Evolutionary conservation across 2,888 invertebrate species (phyloP), one percentile per base, ranked within the genome.

Genomic region (Opisthograptis luteolata): DNA sequence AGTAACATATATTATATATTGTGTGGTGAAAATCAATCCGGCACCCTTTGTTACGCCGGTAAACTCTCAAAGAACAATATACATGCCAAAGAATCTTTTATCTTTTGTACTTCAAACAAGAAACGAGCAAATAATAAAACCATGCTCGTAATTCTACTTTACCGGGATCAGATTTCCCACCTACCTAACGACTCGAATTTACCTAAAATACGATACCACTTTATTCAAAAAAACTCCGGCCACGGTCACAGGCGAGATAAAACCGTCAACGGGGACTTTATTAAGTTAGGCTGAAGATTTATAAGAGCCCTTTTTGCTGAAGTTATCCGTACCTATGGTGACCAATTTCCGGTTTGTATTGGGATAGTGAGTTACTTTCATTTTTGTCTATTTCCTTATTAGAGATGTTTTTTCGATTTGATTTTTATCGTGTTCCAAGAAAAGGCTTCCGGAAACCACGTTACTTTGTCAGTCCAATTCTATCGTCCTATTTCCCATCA

Each of bases 211-310:
- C 64, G 63, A 70, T 73, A 74, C 67, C 67, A 63, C 71, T 73
- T 70, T 74, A 73, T 74, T 76, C 70, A 76, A 76, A 81, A 75
- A 49, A 81, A 72, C 62, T 73, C 70, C 71, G 69, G 53, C 66
- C 62, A 70, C 68, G 74, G 76, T 76, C 75, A 70, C 71, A 74
- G 66, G 70, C 69, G 64, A 75, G 84, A 84, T 85, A 85, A 81
- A 84, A 73, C 75, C 75, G 76, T 84, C 86, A 82, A 77, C 82
- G 71, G 68, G 64, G 79, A 79, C 79, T 84, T 85, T 85, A 87
- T 87, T 87, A 87, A 84, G 79, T 84, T 79, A 73, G 69, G 73
- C 69, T 47, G 71, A 78, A 85, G 86, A 86, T 87, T 87, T 86
- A 86, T 85, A 76, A 64, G 75, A 68, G 76, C 76, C 81, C 80